Evolutionary conservation across 2,888 invertebrate genomes (phyloP), one percentile per base, ranked within the genome.

Genomic region (Clepsis dumicolana): DNA sequence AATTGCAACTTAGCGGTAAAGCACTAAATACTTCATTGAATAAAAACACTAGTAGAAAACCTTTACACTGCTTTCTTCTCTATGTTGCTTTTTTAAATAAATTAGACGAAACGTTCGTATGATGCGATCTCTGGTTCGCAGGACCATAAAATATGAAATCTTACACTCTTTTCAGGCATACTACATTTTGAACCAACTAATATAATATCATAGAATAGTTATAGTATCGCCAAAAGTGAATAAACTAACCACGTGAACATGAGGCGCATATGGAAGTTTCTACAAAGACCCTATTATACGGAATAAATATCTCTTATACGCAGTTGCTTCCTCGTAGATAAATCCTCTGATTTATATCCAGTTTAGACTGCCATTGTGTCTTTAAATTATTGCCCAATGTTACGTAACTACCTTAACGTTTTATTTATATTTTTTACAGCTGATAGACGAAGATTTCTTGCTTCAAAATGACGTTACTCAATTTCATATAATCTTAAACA

Each of bases 1-100:
- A 68, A 68, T 68, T 52, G 63, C 32, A 68, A 68, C 52, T 68
- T 68, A 64, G 64, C 68, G 44, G 63, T 59, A 41, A 64, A 64
- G 24, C 67, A 67, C 67, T 62, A 56, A 67, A 62, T 16, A n/a
- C 48, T 67, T 35, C 56, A 66, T 61, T 66, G 44, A 66, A 67
- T 57, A 56, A 50, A 53, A 29, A 50, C 48, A 41, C 38, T 59
- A 14, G n/a, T 27, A 35, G 38, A 62, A 12, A 35, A 56, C 24
- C 35, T 35, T 35, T 35, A 48, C 48, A 12, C 8, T 21, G 21
- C 4, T 48, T 48, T 48, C 21, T 48, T 21, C 35, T 52, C 16
- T 4, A 56, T 7, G 32, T 3, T 29, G 7, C 21, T 35, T 56
- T 35, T 21, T n/a, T 21, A n/a, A 21, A 14, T 24, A 21, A 21